Conservation (phyloP, 2,113 vertebrate genomes). For the Okapia johnstoni region DNA sequence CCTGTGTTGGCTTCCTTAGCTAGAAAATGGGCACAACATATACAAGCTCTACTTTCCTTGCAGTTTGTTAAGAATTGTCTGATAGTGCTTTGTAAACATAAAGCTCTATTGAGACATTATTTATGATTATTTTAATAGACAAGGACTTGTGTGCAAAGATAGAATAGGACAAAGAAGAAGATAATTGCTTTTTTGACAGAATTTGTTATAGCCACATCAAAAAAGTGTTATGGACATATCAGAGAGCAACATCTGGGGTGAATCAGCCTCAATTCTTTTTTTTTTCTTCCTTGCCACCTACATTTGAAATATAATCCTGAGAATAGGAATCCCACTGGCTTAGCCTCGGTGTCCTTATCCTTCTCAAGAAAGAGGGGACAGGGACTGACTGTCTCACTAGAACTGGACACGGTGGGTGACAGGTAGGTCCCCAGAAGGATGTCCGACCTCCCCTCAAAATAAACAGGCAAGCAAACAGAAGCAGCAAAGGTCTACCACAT, state of each 20-base stretch:
- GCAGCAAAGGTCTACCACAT: not conserved
- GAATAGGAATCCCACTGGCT: not conserved
- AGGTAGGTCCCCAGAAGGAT: not conserved
- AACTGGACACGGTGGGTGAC: not conserved
- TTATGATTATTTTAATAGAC: not conserved
- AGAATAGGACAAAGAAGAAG: not conserved
- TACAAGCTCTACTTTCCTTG: not conserved
- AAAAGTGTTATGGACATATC: not conserved
- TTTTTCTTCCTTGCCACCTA: not conserved
- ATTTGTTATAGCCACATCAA: not conserved
- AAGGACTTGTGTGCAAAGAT: not conserved
- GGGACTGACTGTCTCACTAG: not conserved
- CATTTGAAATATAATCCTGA: not conserved
- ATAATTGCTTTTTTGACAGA: not conserved
- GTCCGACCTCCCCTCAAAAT: not conserved
- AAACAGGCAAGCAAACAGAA: not conserved
- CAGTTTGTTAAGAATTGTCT: not conserved
- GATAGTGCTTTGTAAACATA: not conserved
- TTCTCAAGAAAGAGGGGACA: not conserved
- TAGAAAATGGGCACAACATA: not conserved
- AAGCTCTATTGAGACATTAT: not conserved
- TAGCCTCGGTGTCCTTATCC: fast-evolving
- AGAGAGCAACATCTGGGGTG: not conserved
- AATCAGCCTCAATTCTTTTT: not conserved
- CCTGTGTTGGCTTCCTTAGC: not conserved